Conservation (phyloP, 92 coral and sea anemone genomes). For the Porites lobata region DNA sequence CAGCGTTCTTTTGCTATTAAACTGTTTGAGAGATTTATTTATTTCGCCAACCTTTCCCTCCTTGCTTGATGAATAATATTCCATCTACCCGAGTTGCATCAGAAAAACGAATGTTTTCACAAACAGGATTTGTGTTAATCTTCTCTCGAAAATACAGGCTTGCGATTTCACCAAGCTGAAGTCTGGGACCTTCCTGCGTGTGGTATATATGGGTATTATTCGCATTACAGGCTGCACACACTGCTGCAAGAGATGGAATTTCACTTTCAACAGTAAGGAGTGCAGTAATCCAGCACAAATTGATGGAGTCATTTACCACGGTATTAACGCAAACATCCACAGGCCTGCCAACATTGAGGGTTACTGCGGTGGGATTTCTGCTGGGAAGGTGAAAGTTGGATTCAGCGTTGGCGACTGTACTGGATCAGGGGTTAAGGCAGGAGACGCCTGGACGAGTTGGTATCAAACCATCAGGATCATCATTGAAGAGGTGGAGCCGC, state of each 20-base stretch:
- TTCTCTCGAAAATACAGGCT: conserved; percentile 5
- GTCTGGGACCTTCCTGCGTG: conserved; percentile 27
- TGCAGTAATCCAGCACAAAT: conserved; percentile 31
- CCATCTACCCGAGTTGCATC: neutral
- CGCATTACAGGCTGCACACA: neutral
- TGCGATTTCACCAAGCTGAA: conserved; percentile 32
- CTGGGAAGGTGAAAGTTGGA: conserved; percentile 31
- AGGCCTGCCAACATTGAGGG: conserved; percentile 56
- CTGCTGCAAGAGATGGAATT: conserved; percentile 48
- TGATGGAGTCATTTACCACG: conserved; percentile 31
- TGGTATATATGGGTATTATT: conserved; percentile 41
- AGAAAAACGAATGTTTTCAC: neutral
- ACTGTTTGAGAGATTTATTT: neutral
- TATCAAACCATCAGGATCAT: conserved; percentile 3
- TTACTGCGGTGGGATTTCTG: conserved; percentile 45
- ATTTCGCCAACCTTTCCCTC: too few relatives aligned
- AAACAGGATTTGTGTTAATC: neutral
- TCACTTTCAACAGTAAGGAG: conserved; percentile 41
- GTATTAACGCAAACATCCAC: conserved; percentile 14
- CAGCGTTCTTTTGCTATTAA: neutral
- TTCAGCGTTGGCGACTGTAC: conserved; percentile 17
- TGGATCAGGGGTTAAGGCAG: neutral
- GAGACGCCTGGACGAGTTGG: conserved; percentile 3
- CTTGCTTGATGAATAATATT: too few relatives aligned
- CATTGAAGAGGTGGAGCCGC: neutral